A percentile compares a stretch with the other conserved stretches of the same genome.
These are phyloP conservation scores for Acanthosepion esculentum DNA, from an alignment of 2,888 invertebrate species.

Conservation along the genomic window DNA sequence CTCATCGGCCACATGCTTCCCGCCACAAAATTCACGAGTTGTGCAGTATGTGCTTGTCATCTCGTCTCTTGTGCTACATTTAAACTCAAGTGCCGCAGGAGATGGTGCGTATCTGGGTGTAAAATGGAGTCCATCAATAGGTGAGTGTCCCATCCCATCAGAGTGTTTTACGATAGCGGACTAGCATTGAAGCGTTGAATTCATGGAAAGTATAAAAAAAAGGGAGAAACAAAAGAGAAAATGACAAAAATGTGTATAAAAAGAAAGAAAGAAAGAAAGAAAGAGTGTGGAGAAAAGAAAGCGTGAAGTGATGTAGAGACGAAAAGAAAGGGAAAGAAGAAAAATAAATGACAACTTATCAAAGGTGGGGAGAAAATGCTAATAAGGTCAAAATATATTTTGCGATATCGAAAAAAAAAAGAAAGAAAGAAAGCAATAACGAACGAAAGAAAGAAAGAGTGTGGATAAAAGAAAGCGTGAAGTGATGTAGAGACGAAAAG, in stretches of 20 bases:
- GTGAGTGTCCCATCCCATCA: neutral
- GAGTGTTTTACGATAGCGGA: neutral
- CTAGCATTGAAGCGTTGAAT: neutral
- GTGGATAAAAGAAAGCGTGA: neutral
- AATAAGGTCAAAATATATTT: no score
- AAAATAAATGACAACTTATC: no score
- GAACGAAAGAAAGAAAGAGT: neutral
- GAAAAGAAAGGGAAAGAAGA: no score
- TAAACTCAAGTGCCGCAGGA: conserved; percentile 7
- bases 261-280: neutral
- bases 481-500: neutral
- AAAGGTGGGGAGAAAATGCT: no score
- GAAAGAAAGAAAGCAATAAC: neutral
- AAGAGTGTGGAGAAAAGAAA: no score
- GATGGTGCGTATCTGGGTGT: conserved; percentile 33
- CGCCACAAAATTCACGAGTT: neutral
- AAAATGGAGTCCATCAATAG: conserved; percentile 16
- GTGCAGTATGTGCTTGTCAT: conserved; percentile 17
- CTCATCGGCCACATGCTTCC: neutral
- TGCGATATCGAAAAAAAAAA: no score
- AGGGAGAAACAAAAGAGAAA: neutral
- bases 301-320: no score
- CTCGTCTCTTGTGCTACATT: neutral
- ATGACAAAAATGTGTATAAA: neutral
- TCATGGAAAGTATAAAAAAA: neutral